Percentiles rank a stretch among this genome's conserved stretches.
phyloP scores from a whole-genome alignment of 2,888 invertebrate species.

The Arctia plantaginis region DNA sequence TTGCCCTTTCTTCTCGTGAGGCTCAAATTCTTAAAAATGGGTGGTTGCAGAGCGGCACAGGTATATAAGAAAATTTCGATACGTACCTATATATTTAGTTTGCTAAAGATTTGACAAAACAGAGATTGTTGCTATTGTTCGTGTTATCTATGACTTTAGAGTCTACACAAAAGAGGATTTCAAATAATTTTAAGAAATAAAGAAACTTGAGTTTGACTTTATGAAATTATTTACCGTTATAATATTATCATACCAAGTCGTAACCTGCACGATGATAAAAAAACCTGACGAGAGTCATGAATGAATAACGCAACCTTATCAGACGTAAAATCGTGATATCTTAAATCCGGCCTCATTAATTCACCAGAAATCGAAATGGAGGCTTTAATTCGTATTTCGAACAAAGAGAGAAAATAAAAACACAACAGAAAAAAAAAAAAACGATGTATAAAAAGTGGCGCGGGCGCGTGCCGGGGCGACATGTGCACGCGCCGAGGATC shows the following conservation, averaged over 20 bases:
- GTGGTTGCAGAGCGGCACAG: too few relatives aligned
- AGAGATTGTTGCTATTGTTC: too few relatives aligned
- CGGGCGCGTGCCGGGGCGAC: conserved; percentile 84
- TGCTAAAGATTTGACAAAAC: too few relatives aligned
- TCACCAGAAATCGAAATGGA: conserved; percentile 60
- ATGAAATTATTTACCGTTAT: conserved; percentile 9
- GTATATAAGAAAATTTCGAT: too few relatives aligned
- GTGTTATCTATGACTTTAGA: too few relatives aligned
- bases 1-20: too few relatives aligned
- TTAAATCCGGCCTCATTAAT: conserved; percentile 64
- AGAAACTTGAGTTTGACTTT: too few relatives aligned
- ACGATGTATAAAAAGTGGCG: conserved; percentile 75
- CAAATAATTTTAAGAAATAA: too few relatives aligned
- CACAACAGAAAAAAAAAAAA: conserved; percentile 68
- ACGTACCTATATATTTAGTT: too few relatives aligned
- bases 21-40: too few relatives aligned
- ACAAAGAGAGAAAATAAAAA: conserved; percentile 82
- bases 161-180: too few relatives aligned
- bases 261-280: conserved; percentile 19
- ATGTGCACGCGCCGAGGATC: conserved; percentile 83
- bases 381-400: conserved; percentile 71
- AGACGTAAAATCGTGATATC: conserved; percentile 50
- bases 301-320: conserved; percentile 48
- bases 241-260: background rate
- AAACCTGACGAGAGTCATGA: conserved; percentile 27